Evolutionary conservation across 2,797 vertebrate species (phyloP).

Genomic region (Anguilla megastoma): DNA sequence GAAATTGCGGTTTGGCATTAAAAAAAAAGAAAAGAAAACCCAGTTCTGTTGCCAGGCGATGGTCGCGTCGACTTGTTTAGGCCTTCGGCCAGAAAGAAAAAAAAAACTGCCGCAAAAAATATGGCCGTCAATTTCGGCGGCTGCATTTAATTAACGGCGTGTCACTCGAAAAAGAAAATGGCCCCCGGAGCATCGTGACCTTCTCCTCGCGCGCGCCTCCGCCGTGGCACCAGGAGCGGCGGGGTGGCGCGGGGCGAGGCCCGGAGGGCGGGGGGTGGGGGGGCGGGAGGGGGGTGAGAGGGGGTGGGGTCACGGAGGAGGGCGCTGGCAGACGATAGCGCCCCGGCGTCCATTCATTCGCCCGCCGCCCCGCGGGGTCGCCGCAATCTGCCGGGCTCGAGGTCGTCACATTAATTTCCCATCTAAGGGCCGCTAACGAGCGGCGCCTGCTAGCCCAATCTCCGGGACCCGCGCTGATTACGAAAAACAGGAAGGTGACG

Average conservation of each 20-base stretch:
- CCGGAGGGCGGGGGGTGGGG: conserved; percentile 26
- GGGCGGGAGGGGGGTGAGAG: too few relatives aligned
- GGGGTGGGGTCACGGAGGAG: conserved; percentile 42
- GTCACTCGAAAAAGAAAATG: conserved; percentile 48
- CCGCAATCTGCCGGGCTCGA: conserved; percentile 56
- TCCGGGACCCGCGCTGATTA: conserved; percentile 72
- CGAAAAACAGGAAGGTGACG: conserved; percentile 58
- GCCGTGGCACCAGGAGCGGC: conserved; percentile 2
- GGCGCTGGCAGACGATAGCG: conserved; percentile 68
- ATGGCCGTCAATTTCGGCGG: conserved; percentile 50
- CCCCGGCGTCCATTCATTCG: conserved; percentile 50
- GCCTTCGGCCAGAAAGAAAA: neutral
- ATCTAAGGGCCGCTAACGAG: conserved; percentile 70
- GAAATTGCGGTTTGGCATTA: neutral
- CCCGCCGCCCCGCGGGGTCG: conserved; percentile 33
- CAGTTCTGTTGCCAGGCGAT: neutral
- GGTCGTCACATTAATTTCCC: conserved; percentile 75
- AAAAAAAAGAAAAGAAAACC: neutral
- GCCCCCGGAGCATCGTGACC: conserved; percentile 42
- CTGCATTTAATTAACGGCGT: conserved; percentile 58
- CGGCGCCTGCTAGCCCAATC: conserved; percentile 69
- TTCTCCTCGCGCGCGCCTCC: conserved; percentile 26
- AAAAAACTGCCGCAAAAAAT: conserved; percentile 37
- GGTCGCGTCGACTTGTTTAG: conserved; percentile 4
- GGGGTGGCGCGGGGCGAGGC: conserved; percentile 40